Evolutionary conservation across 2,113 vertebrate species (phyloP).

Genomic region (Aspiorhynchus laticeps): DNA sequence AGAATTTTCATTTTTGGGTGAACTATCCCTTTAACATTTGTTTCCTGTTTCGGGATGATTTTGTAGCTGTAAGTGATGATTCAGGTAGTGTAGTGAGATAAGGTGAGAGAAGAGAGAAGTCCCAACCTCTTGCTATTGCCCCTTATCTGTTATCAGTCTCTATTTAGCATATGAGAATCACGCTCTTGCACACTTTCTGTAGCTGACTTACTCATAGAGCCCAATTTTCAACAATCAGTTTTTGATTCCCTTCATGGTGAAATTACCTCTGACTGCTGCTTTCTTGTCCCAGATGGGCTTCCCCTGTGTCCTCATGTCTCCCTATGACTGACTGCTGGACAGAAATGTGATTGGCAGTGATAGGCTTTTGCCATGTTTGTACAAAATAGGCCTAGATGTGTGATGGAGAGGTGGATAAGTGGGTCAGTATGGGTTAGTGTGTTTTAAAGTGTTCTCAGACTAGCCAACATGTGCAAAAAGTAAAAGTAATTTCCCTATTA

Average conservation of each 20-base stretch:
- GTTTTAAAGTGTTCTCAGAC: too few relatives aligned
- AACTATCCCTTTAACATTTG: background rate
- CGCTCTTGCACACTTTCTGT: background rate
- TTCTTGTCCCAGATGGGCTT: background rate
- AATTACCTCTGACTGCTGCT: background rate
- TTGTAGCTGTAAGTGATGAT: background rate
- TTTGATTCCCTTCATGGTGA: background rate
- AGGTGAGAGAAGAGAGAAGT: slow-evolving; percentile 37
- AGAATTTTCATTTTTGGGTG: too few relatives aligned
- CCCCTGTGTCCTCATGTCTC: background rate
- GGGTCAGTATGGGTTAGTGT: too few relatives aligned
- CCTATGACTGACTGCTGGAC: background rate
- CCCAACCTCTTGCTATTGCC: slow-evolving; percentile 28
- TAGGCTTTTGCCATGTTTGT: background rate
- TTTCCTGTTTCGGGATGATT: background rate
- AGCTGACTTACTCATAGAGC: background rate
- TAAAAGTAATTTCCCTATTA: too few relatives aligned
- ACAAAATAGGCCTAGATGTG: background rate
- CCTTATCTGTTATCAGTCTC: slow-evolving; percentile 24
- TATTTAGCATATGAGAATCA: background rate
- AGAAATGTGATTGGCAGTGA: background rate
- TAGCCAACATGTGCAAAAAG: too few relatives aligned
- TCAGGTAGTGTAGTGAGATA: slow-evolving; percentile 21
- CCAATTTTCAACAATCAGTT: background rate
- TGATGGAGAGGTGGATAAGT: background rate